These are phyloP conservation scores for Drosophila pruinosa DNA, from an alignment of 1,140 invertebrate genomes.

Conservation along the genomic window DNA sequence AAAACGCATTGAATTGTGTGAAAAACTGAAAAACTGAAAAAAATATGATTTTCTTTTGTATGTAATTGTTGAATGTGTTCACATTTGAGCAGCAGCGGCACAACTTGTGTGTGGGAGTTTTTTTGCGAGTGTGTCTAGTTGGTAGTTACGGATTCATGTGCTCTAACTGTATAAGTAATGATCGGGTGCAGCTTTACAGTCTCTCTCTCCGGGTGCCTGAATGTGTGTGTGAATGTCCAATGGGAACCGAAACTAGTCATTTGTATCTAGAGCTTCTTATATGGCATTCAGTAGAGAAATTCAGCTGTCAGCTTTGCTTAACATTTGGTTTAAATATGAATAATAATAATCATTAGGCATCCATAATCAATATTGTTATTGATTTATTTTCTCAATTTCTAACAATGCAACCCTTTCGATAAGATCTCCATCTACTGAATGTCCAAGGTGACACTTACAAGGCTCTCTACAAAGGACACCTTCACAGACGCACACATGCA, in stretches of 20 bases:
- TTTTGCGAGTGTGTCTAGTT: conserved; percentile 6
- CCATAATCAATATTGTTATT: too few relatives aligned
- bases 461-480: too few relatives aligned
- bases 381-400: neutral
- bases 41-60: conserved; percentile 50
- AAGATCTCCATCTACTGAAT: neutral
- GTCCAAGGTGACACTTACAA: conserved; percentile 35
- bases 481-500: neutral
- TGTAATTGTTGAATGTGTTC: conserved; percentile 65
- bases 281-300: conserved; percentile 18
- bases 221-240: conserved; percentile 51
- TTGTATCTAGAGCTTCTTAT: conserved; percentile 12
- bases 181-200: conserved; percentile 15
- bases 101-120: conserved; percentile 35
- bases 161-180: conserved; percentile 66
- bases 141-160: conserved; percentile 46
- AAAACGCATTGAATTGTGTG: conserved; percentile 77
- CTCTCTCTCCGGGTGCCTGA: neutral
- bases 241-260: conserved; percentile 20
- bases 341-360: too few relatives aligned
- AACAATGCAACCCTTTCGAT: too few relatives aligned
- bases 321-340: too few relatives aligned
- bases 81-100: conserved; percentile 47
- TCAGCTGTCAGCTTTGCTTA: too few relatives aligned
- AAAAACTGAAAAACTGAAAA: conserved; percentile 48